These are phyloP conservation scores for Acanthisitta chloris DNA, from an alignment of 2,113 vertebrate genomes.

Conservation along the genomic window DNA sequence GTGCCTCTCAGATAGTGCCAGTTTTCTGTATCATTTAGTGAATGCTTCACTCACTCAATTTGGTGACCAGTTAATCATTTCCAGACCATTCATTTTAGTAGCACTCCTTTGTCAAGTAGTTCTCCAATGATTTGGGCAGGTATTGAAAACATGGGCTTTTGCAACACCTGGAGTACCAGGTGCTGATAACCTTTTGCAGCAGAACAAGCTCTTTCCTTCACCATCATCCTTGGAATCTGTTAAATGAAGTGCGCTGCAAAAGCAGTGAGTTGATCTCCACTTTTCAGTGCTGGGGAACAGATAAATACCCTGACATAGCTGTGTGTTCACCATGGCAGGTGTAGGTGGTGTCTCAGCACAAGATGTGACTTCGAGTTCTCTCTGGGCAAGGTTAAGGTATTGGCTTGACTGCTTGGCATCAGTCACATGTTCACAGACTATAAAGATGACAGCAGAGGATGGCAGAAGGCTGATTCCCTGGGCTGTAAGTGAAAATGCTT, in stretches of 20 bases:
- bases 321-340: not conserved
- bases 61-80: not conserved
- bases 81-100: not conserved
- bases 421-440: not conserved
- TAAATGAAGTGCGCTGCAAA: not conserved
- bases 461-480: not conserved
- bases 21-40: not conserved
- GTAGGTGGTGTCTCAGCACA: not conserved
- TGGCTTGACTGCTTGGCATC: not conserved
- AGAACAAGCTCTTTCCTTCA: not conserved
- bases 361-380: accelerated
- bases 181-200: not conserved
- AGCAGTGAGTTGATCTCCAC: not conserved
- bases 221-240: not conserved
- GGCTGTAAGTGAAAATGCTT: not conserved
- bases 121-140: not conserved
- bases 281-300: not conserved
- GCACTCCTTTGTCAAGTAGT: not conserved
- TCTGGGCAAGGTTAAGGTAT: not conserved
- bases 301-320: not conserved
- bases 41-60: not conserved
- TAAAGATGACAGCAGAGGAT: not conserved
- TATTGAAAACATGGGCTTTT: not conserved
- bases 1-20: not conserved
- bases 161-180: not conserved